phyloP scores from a whole-genome alignment of 2,797 vertebrate genomes.

The Psittacula echo region DNA sequence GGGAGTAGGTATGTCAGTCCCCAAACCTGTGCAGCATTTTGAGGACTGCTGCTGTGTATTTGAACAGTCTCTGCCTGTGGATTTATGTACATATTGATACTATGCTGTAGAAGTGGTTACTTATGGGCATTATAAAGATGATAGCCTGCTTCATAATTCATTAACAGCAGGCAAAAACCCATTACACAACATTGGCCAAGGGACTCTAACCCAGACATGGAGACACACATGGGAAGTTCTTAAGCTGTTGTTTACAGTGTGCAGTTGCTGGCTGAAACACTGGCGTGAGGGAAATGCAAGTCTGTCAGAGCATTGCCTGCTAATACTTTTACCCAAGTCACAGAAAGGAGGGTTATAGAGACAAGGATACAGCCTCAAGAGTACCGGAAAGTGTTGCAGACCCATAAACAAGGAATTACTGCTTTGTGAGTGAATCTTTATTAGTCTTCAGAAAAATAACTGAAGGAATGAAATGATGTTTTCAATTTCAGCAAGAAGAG shows the following conservation, averaged over 20 bases:
- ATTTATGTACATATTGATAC: not conserved
- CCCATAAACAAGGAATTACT: not conserved
- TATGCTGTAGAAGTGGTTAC: not conserved
- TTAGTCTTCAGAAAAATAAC: not conserved
- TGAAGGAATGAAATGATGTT: not conserved
- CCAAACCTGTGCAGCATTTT: not conserved
- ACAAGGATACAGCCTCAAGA: not conserved
- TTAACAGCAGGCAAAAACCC: not conserved
- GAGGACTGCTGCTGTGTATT: not conserved
- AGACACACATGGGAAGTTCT: not conserved
- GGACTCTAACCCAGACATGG: not conserved
- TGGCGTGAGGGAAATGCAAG: not conserved
- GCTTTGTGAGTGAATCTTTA: not conserved
- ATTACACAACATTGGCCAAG: not conserved
- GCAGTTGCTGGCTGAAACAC: not conserved
- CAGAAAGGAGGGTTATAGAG: accelerated
- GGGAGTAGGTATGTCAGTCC: not conserved
- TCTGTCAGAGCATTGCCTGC: not conserved
- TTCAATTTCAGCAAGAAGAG: not conserved
- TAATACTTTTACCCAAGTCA: not conserved
- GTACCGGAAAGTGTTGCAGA: not conserved
- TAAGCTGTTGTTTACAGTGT: not conserved
- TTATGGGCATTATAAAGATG: not conserved
- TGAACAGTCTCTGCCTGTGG: not conserved
- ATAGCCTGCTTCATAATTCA: not conserved